phyloP scores from a whole-genome alignment of 2,113 vertebrate genomes.

The Suncus etruscus region DNA sequence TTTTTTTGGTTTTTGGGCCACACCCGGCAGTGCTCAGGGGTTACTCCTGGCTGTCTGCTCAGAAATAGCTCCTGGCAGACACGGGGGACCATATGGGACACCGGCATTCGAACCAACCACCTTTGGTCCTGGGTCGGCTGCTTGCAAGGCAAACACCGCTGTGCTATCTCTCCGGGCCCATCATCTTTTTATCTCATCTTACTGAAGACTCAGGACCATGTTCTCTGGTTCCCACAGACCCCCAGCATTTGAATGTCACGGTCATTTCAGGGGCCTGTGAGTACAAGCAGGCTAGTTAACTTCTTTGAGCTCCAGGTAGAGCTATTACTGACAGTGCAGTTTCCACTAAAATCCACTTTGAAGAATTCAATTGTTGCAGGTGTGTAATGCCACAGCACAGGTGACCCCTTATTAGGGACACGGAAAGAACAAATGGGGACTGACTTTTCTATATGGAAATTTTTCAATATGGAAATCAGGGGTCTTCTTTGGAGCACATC shows the following conservation, averaged over 20 bases:
- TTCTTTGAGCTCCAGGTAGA: neutral
- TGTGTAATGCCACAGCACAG: neutral
- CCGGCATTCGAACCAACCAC: too few species aligned
- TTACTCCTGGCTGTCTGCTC: too few species aligned
- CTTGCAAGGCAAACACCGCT: too few species aligned
- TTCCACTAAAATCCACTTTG: neutral
- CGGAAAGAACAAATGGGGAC: neutral
- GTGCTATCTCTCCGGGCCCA: too few species aligned
- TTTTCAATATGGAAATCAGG: constrained; percentile 80
- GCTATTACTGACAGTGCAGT: neutral
- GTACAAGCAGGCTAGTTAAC: neutral
- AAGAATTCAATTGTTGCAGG: neutral
- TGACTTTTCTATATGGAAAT: constrained; percentile 33
- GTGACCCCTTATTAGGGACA: neutral
- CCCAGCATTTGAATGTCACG: neutral
- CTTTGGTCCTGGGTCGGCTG: too few species aligned
- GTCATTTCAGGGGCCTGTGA: neutral
- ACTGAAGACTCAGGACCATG: neutral
- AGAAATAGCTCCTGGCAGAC: too few species aligned
- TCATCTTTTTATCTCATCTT: neutral
- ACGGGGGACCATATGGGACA: too few species aligned
- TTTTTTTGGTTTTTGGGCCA: too few species aligned
- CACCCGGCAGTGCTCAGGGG: too few species aligned
- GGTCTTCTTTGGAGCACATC: constrained; percentile 70
- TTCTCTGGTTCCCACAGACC: neutral